phyloP scores from a whole-genome alignment of 2,888 invertebrate genomes.

The Polyploca ridens region DNA sequence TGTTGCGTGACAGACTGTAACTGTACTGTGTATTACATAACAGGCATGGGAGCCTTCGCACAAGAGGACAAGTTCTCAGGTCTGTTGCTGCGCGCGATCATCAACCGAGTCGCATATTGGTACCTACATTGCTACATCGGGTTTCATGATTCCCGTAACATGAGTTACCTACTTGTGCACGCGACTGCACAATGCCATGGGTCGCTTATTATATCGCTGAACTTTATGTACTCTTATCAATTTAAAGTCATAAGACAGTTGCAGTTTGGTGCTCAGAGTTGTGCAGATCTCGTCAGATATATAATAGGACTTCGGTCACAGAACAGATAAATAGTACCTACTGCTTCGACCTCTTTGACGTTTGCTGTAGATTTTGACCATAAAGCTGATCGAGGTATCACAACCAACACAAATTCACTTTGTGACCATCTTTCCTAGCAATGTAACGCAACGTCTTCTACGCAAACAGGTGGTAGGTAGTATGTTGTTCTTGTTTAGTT shows the following conservation, averaged over 20 bases:
- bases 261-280: no score
- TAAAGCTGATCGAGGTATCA: no score
- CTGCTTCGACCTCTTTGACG: no score
- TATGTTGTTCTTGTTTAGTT: no score
- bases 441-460: no score
- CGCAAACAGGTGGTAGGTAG: no score
- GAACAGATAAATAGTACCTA: no score
- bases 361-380: no score
- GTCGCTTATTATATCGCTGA: neutral
- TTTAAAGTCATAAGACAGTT: neutral
- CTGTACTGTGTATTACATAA: constrained; percentile 73
- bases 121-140: constrained; percentile 35
- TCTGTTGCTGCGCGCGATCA: constrained; percentile 51
- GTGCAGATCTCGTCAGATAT: no score
- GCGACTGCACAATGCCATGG: constrained; percentile 54
- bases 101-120: constrained; percentile 57
- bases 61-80: constrained; percentile 68
- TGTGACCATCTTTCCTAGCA: no score
- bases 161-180: constrained; percentile 47
- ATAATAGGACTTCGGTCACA: no score
- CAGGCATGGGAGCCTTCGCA: constrained; percentile 71
- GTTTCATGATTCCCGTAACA: constrained; percentile 66
- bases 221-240: neutral
- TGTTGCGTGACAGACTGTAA: constrained; percentile 73
- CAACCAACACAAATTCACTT: no score